A percentile compares a stretch with the other conserved stretches of the same genome.
These are phyloP conservation scores for Cecropterus lyciades DNA, from an alignment of 1,140 invertebrate genomes.

Conservation along the genomic window DNA sequence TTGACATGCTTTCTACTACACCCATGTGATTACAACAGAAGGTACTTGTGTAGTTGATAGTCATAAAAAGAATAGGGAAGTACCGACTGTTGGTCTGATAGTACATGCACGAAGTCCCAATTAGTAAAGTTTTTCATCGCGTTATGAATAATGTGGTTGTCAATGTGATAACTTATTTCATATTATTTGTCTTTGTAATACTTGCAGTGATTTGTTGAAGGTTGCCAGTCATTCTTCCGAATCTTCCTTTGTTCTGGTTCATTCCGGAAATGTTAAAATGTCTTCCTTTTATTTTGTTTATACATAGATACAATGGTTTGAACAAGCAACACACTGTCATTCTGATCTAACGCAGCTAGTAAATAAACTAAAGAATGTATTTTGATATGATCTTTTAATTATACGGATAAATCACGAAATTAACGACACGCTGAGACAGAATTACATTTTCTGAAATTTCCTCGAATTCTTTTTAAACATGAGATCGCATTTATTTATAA, in stretches of 20 bases:
- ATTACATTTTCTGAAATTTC: no score
- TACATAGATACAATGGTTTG: neutral
- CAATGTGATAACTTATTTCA: conserved; percentile 17
- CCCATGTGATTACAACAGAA: conserved; percentile 8
- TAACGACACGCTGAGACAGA: no score
- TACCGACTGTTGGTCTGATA: conserved; percentile 7
- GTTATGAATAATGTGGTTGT: conserved; percentile 23
- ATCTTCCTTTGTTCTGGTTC: conserved; percentile 29
- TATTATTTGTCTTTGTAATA: conserved; percentile 17
- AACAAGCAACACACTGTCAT: neutral
- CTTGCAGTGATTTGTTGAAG: conserved; percentile 22
- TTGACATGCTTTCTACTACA: conserved; percentile 14
- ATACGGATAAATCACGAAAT: no score
- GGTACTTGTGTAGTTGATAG: conserved; percentile 20
- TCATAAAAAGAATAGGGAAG: conserved; percentile 26
- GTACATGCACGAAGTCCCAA: conserved; percentile 30
- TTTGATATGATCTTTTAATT: no score
- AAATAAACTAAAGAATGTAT: neutral
- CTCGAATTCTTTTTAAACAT: no score
- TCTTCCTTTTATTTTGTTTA: conserved; percentile 18
- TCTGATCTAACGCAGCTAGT: neutral
- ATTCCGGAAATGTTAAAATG: conserved; percentile 22
- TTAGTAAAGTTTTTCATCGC: conserved; percentile 24
- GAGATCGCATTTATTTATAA: no score
- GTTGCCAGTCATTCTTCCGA: conserved; percentile 11